These are phyloP conservation scores for Rhopalosiphum padi DNA, from an alignment of 1,140 invertebrate genomes.

Conservation along the genomic window DNA sequence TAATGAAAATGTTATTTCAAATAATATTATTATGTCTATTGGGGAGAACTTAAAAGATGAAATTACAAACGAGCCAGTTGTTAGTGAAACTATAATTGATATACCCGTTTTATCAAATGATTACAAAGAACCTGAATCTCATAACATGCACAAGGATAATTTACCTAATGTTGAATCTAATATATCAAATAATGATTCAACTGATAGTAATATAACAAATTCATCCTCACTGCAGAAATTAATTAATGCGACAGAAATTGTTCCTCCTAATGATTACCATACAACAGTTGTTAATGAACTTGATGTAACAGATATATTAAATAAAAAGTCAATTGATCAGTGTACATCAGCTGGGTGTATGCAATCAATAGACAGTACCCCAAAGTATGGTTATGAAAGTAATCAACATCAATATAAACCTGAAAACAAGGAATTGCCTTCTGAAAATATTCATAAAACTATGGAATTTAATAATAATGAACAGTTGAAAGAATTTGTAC, in stretches of 20 bases:
- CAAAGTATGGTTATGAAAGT: not conserved
- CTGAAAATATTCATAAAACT: not conserved
- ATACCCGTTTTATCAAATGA: not conserved
- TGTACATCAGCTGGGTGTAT: conserved; percentile 22
- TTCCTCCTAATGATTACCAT: not conserved
- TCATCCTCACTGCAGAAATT: not conserved
- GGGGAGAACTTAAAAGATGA: not conserved
- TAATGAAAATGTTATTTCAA: not conserved
- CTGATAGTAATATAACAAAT: not conserved
- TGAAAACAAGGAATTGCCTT: not conserved
- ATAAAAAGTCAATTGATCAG: conserved; percentile 28
- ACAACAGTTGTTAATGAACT: not conserved
- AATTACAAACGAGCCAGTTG: too few species aligned
- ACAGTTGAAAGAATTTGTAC: conserved; percentile 18
- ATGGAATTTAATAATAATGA: not conserved
- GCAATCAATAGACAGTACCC: not conserved
- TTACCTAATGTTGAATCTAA: not conserved
- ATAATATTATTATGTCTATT: not conserved
- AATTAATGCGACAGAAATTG: not conserved
- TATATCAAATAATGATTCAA: not conserved
- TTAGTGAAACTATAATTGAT: not conserved
- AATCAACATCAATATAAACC: not conserved
- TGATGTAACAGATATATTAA: not conserved
- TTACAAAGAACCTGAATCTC: not conserved
- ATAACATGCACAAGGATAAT: not conserved